Evolutionary conservation across 2,797 vertebrate genomes (phyloP), one percentile per base, ranked within the genome.

Genomic region (Siniperca undulata): DNA sequence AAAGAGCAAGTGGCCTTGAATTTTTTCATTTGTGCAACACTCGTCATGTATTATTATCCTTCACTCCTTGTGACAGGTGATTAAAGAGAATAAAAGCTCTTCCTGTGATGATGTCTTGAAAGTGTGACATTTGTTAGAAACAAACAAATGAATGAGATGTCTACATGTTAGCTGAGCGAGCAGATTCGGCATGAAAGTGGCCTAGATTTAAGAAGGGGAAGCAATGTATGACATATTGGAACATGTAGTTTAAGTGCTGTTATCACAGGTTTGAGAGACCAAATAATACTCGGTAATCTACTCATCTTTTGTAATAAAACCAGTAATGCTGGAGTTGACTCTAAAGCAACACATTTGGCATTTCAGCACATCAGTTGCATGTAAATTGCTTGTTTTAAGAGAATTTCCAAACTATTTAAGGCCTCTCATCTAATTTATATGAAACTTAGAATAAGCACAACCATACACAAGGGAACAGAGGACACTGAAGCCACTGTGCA

Each of bases 111-210:
- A 56, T 14, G 55, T 24, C 46, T 27, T 67, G 4, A 74, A 17
- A 53, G 46, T 40, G 24, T 34, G 24, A 67, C 42, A 19, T 67
- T 58, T 52, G 48, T 64, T 72, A 70, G 19, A 81, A 55, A 38
- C 2, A 20, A 30, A 62, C 56, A 16, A 8, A 20, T 66, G 76
- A 70, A 68, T 72, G 65, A 84, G 58, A 38, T 44, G 34, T 69
- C 3, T 0, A 44, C 16, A 24, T 40, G 12, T 20, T 16, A 38
- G 12, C 17, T 52, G 38, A 48, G 40, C 0, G 4, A 36, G 62
- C 27, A 65, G 52, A 74, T 20, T 30, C 8, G 1, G 11, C 27
- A 20, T 24, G 20, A 69, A 17, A 38, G 38, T 2, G 64, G 40
- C 36, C 62, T 55, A 3, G 44, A 46, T 79, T 65, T 42, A 20